Percentiles rank a stretch among this genome's conserved stretches.
These are phyloP conservation scores for Lissonota sp. DNA, from an alignment of 2,888 invertebrate genomes.

Conservation along the genomic window DNA sequence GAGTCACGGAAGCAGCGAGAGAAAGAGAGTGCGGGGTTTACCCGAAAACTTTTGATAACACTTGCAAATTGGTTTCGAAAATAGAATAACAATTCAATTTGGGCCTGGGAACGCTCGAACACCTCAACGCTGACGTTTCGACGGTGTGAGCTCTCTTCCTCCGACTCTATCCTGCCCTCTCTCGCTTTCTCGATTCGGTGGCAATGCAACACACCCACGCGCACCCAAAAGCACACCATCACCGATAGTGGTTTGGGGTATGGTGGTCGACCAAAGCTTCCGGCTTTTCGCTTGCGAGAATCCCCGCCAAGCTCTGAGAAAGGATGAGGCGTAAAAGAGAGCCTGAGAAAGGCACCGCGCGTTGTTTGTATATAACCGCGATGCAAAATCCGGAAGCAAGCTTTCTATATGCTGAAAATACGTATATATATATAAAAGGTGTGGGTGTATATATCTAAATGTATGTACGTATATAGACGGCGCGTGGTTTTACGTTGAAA, in stretches of 20 bases:
- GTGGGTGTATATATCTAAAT: conserved; percentile 16
- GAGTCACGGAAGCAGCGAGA: conserved; percentile 54
- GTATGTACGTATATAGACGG: neutral
- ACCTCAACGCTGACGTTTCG: conserved; percentile 70
- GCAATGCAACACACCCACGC: conserved; percentile 15
- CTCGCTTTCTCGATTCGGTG: conserved; percentile 33
- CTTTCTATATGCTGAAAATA: neutral
- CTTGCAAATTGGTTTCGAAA: conserved; percentile 84
- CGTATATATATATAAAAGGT: conserved; percentile 26
- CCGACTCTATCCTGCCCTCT: conserved; percentile 15
- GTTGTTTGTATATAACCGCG: conserved; percentile 31
- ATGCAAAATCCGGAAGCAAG: conserved; percentile 55
- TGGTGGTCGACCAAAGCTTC: conserved; percentile 51
- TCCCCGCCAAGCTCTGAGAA: conserved; percentile 10
- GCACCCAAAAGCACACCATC: neutral
- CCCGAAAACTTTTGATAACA: conserved; percentile 82
- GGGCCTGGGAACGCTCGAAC: conserved; percentile 72
- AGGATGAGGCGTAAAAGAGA: conserved; percentile 36
- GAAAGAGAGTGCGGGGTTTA: conserved; percentile 60
- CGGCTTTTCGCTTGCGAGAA: conserved; percentile 34
- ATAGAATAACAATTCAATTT: conserved; percentile 84
- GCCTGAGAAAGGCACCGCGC: conserved; percentile 34
- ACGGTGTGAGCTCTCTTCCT: conserved; percentile 44
- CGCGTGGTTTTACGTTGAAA: conserved; percentile 10
- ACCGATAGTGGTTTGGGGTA: conserved; percentile 2